Evolutionary conservation across 2,113 vertebrate species (phyloP).

Genomic region (Rhodinocichla rosea): DNA sequence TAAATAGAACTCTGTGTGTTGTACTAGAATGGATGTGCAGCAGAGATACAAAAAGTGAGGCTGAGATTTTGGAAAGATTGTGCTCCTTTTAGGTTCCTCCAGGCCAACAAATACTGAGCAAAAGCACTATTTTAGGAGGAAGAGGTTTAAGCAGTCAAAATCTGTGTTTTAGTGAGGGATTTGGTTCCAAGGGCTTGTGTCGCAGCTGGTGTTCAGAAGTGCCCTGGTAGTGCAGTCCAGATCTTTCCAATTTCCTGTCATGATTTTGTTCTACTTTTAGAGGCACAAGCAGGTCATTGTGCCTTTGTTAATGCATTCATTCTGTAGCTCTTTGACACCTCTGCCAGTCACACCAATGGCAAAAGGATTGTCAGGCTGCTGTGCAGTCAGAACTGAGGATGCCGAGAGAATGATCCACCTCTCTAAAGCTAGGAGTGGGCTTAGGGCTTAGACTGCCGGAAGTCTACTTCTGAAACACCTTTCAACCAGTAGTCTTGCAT

Average conservation of each 20-base stretch:
- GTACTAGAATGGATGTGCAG: neutral
- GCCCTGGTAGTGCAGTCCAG: neutral
- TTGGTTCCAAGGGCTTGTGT: neutral
- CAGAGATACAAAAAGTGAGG: neutral
- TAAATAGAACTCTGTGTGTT: neutral
- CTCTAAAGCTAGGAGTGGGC: neutral
- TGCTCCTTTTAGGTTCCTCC: neutral
- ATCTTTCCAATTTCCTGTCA: neutral
- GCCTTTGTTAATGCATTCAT: neutral
- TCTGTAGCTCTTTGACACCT: neutral
- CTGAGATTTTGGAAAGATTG: neutral
- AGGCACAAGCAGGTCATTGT: neutral
- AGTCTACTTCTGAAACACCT: neutral
- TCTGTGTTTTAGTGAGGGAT: rapidly evolving
- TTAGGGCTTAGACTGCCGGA: neutral
- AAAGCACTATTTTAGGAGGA: neutral
- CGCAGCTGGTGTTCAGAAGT: neutral
- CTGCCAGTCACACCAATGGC: neutral
- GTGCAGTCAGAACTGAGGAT: neutral
- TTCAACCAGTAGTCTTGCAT: neutral
- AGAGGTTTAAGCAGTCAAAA: neutral
- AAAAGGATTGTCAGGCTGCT: neutral
- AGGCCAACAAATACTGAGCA: neutral
- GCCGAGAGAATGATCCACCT: neutral
- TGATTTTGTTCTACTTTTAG: neutral